A percentile compares a stretch with the other conserved stretches of the same genome.
Conservation (phyloP, 2,888 invertebrate species). For the Volucella inanis region DNA sequence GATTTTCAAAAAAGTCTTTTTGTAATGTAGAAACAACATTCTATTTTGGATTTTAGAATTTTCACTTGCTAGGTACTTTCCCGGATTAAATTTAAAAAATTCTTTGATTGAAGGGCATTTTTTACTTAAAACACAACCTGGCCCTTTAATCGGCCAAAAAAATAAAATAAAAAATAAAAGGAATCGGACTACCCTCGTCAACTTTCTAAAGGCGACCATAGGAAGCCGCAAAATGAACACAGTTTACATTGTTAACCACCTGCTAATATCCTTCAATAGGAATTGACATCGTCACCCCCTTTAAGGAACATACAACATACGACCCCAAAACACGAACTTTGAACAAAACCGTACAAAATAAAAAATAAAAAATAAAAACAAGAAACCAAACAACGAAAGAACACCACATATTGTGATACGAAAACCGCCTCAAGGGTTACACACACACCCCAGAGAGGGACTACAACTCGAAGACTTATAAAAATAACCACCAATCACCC, state of each 20-base stretch:
- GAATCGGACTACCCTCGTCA: too few species aligned
- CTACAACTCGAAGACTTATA: conserved; percentile 20
- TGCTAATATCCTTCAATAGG: conserved; percentile 64
- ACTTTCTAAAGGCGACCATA: conserved; percentile 23
- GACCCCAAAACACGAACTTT: conserved; percentile 46
- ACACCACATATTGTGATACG: conserved; percentile 51
- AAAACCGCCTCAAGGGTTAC: conserved; percentile 56
- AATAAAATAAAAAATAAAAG: conserved; percentile 5
- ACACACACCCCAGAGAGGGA: conserved; percentile 6
- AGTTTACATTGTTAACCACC: conserved; percentile 75
- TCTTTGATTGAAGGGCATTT: too few species aligned
- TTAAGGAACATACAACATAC: conserved; percentile 5
- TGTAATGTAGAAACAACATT: too few species aligned
- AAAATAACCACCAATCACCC: conserved; percentile 24
- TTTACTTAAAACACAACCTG: conserved; percentile 23
- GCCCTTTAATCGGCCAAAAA: conserved; percentile 59
- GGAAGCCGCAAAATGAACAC: conserved; percentile 69
- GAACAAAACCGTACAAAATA: not conserved
- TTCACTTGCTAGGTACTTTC: too few species aligned
- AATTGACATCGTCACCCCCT: conserved; percentile 56
- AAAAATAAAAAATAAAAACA: conserved; percentile 13
- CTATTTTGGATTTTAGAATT: too few species aligned
- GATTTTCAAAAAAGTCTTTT: too few species aligned
- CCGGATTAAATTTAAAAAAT: too few species aligned
- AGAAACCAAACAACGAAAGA: conserved; percentile 34